These are phyloP conservation scores for Paracanthobrama guichenoti DNA, from an alignment of 2,113 vertebrate species.

Conservation along the genomic window DNA sequence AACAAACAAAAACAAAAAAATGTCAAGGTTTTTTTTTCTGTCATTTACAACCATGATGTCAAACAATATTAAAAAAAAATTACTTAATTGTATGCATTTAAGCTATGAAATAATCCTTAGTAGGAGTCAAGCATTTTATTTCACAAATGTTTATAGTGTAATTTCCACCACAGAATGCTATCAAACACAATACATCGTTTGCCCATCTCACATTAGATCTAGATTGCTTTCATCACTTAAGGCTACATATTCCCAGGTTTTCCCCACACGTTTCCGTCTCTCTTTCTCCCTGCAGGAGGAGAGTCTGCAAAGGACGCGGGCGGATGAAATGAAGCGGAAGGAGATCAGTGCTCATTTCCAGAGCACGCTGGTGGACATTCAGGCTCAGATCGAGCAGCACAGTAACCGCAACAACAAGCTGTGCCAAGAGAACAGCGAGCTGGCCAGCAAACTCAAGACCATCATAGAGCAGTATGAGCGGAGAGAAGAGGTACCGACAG, in stretches of 20 bases:
- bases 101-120: not conserved
- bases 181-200: conserved; percentile 6
- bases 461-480: conserved; percentile 93
- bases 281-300: conserved; percentile 80
- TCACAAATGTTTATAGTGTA: not conserved
- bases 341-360: conserved; percentile 93
- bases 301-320: conserved; percentile 80
- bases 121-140: not conserved
- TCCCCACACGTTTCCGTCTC: conserved; percentile 21
- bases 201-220: conserved; percentile 1
- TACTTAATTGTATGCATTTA: not conserved
- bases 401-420: conserved; percentile 89
- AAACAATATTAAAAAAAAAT: not conserved
- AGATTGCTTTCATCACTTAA: conserved; percentile 14
- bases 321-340: conserved; percentile 91
- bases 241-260: conserved; percentile 1
- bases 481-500: conserved; percentile 85
- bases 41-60: not conserved
- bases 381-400: conserved; percentile 93
- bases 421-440: conserved; percentile 86
- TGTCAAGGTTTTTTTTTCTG: not conserved
- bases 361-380: conserved; percentile 88
- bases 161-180: not conserved
- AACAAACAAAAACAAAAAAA: not conserved
- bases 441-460: conserved; percentile 88